Conservation (phyloP, 2,113 vertebrate genomes). For the Pomatostomus ruficeps region DNA sequence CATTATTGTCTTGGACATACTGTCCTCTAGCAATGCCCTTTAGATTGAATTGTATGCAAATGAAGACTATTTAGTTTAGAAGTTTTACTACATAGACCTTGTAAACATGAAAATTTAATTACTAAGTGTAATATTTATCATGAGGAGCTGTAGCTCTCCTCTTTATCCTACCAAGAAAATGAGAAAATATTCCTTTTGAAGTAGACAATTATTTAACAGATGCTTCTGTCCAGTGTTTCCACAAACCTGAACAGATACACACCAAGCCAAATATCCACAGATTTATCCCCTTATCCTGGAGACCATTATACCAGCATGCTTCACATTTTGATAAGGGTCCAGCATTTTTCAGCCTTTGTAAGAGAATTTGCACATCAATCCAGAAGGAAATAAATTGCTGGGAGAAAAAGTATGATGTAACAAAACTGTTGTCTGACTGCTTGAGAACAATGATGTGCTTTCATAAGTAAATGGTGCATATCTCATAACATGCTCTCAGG, state of each 20-base stretch:
- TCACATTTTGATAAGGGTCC: neutral
- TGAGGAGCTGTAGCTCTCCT: neutral
- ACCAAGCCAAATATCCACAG: neutral
- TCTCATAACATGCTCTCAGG: neutral
- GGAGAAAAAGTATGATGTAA: neutral
- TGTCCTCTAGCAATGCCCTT: constrained; percentile 33
- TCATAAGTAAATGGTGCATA: neutral
- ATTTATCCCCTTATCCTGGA: neutral
- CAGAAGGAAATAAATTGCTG: neutral
- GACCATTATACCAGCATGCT: neutral
- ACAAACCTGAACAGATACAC: neutral
- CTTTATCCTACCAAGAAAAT: neutral
- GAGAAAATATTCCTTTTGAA: neutral
- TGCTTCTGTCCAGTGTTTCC: neutral
- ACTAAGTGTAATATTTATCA: constrained; percentile 48
- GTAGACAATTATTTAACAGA: neutral
- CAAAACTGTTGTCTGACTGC: neutral
- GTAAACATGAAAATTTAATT: constrained; percentile 66
- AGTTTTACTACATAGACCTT: constrained; percentile 10
- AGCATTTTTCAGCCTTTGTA: neutral
- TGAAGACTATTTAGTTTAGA: constrained; percentile 57
- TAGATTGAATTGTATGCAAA: constrained; percentile 50
- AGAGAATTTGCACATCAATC: neutral
- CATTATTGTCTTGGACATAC: constrained; percentile 40
- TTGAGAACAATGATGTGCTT: neutral